A percentile compares a stretch with the other conserved stretches of the same genome.
These are phyloP conservation scores for Pogoniulus pusillus DNA, from an alignment of 2,797 vertebrate genomes.

Conservation along the genomic window DNA sequence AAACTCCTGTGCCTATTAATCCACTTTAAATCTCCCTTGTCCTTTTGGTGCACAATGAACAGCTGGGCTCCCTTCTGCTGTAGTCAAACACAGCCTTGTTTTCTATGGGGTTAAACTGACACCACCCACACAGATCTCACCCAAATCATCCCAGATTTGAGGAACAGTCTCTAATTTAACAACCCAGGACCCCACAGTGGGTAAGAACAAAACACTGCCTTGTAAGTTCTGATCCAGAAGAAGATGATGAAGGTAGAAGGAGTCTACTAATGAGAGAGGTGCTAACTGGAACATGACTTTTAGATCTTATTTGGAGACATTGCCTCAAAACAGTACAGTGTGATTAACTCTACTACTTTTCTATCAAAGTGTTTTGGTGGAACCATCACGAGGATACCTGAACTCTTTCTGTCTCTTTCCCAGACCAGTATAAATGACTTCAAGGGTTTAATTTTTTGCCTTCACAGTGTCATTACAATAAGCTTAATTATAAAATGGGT, in stretches of 20 bases:
- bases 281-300: neutral
- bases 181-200: neutral
- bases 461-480: neutral
- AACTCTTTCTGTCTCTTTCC: neutral
- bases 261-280: neutral
- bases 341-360: neutral
- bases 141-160: neutral
- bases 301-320: neutral
- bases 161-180: neutral
- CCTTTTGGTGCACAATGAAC: neutral
- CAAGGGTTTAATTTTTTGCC: neutral
- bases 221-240: neutral
- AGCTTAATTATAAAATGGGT: neutral
- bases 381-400: neutral
- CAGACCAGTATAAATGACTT: neutral
- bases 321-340: neutral
- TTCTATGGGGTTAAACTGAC: neutral
- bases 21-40: neutral
- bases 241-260: neutral
- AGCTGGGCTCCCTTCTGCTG: neutral
- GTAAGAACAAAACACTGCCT: neutral
- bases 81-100: neutral
- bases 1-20: neutral
- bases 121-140: neutral
- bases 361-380: rapidly evolving